Conservation (phyloP, 2,113 vertebrate species). For the Melanotaenia duboulayi region DNA sequence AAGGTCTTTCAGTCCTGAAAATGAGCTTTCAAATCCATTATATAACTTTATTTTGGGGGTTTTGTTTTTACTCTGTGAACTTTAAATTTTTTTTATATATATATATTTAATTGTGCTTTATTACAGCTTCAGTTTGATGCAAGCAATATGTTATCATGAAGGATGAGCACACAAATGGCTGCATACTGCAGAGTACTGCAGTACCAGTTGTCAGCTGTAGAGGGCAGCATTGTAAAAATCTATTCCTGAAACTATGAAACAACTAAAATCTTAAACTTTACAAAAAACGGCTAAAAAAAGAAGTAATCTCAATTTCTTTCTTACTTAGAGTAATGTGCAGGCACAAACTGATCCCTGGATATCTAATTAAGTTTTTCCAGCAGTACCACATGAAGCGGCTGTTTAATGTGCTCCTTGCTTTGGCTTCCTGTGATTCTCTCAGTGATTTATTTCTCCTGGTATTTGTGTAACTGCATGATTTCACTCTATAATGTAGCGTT, state of each 20-base stretch:
- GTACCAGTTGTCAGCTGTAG: conserved; percentile 24
- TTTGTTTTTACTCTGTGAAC: too few relatives aligned
- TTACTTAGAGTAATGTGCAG: background rate
- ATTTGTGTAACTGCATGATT: conserved; percentile 74
- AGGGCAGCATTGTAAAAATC: conserved; percentile 52
- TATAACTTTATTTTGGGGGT: too few relatives aligned
- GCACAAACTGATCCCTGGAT: conserved; percentile 8
- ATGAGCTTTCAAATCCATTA: background rate
- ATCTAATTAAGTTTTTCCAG: conserved; percentile 18
- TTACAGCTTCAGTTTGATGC: background rate
- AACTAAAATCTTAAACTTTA: background rate
- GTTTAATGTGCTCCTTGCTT: conserved; percentile 50
- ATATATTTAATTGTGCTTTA: background rate
- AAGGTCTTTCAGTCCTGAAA: conserved; percentile 3
- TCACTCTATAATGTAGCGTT: conserved; percentile 59
- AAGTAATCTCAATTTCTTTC: background rate
- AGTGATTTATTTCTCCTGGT: conserved; percentile 55
- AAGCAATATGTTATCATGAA: background rate
- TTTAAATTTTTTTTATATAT: background rate
- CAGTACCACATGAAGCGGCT: conserved; percentile 17
- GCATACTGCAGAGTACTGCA: background rate
- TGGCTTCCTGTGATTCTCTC: conserved; percentile 41
- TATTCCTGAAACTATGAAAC: background rate
- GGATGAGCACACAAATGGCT: background rate
- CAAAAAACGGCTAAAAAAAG: background rate